Percentiles rank a stretch among this genome's conserved stretches.
Conservation (phyloP, 1,140 invertebrate genomes). For the Thereuonema tuberculata region DNA sequence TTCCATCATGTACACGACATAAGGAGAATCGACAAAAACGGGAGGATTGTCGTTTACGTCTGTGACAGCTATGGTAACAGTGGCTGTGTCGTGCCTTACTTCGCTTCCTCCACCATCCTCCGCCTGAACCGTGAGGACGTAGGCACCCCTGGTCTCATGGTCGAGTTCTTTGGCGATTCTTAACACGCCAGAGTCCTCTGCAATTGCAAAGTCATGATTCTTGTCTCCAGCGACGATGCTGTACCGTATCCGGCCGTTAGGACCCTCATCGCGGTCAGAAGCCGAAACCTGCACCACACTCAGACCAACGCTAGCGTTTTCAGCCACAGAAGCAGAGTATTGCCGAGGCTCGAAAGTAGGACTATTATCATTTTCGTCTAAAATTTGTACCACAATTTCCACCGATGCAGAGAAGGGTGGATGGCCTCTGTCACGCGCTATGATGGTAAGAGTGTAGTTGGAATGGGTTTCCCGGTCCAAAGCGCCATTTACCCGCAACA, state of each 20-base stretch:
- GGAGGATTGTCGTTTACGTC: constrained; percentile 94
- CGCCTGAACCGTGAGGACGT: constrained; percentile 64
- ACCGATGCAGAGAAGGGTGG: constrained; percentile 56
- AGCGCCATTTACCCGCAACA: constrained; percentile 59
- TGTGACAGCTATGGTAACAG: constrained; percentile 47
- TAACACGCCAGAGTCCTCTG: constrained; percentile 75
- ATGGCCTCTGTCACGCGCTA: constrained; percentile 74
- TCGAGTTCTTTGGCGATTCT: constrained; percentile 80
- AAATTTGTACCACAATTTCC: constrained; percentile 53
- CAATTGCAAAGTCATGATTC: constrained; percentile 77
- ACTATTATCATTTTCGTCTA: constrained; percentile 89
- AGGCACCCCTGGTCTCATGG: constrained; percentile 73
- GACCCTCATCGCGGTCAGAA: constrained; percentile 76
- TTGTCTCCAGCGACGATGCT: constrained; percentile 75
- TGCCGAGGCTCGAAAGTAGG: constrained; percentile 77
- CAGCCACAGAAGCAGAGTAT: constrained; percentile 72
- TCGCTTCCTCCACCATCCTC: constrained; percentile 58
- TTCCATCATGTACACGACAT: constrained; percentile 83
- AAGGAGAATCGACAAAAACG: constrained; percentile 77
- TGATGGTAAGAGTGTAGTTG: constrained; percentile 65
- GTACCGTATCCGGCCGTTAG: constrained; percentile 76
- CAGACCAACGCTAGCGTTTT: constrained; percentile 84
- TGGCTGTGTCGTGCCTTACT: constrained; percentile 49
- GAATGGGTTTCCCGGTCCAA: constrained; percentile 70
- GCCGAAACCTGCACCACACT: constrained; percentile 81